These are phyloP conservation scores for Hippocampus comes DNA, from an alignment of 2,113 vertebrate genomes.

Conservation along the genomic window DNA sequence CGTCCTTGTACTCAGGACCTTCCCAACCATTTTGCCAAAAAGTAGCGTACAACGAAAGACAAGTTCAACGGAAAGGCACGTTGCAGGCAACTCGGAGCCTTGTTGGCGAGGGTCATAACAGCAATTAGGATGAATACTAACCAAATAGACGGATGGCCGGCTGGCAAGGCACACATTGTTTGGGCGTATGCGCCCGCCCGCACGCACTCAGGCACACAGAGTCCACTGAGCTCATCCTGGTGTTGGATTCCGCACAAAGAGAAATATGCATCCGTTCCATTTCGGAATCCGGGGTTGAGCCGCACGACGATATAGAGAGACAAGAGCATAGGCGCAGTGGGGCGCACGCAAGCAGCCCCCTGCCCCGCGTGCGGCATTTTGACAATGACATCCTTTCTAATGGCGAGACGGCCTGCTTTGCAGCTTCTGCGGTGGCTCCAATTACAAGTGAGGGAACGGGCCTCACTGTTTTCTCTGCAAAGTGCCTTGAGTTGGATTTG, in stretches of 20 bases:
- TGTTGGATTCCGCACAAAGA: not conserved
- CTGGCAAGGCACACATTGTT: not conserved
- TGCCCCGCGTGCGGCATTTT: slow-evolving; percentile 26
- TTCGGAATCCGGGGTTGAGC: no score
- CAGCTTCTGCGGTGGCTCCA: slow-evolving; percentile 63
- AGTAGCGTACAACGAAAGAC: slow-evolving; percentile 24
- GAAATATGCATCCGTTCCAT: no score
- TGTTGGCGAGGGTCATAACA: not conserved
- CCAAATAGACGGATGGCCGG: slow-evolving; percentile 56
- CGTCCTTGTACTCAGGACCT: no score
- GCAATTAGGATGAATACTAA: slow-evolving; percentile 35
- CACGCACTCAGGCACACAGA: not conserved
- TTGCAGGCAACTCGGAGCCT: not conserved
- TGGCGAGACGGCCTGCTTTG: slow-evolving; percentile 41
- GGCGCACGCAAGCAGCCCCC: no score
- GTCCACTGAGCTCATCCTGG: no score
- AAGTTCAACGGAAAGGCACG: not conserved
- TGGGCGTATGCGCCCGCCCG: not conserved
- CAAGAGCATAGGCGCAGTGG: no score
- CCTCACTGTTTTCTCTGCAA: slow-evolving; percentile 58
- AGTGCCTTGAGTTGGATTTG: slow-evolving; percentile 69
- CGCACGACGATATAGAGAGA: no score
- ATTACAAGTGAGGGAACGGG: slow-evolving; percentile 69
- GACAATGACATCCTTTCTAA: slow-evolving; percentile 52
- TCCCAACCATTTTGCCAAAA: not conserved